phyloP scores from a whole-genome alignment of 2,113 vertebrate species.

The Penelope pileata region DNA sequence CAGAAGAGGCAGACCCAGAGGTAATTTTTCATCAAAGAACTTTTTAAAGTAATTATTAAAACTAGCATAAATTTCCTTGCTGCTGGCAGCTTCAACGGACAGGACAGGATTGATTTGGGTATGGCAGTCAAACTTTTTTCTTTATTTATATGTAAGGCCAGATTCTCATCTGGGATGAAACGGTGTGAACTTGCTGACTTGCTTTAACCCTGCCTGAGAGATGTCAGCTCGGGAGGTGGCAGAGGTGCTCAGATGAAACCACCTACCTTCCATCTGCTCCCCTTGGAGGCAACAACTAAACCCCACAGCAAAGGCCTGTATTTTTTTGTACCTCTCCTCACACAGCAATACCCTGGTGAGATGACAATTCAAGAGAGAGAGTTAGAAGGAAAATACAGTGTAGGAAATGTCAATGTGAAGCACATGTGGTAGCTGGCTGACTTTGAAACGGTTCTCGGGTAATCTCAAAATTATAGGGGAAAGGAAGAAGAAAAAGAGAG shows the following conservation, averaged over 20 bases:
- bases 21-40: constrained; percentile 51
- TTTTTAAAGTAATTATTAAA: constrained; percentile 48
- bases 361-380: not conserved
- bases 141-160: not conserved
- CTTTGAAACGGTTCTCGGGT: not conserved
- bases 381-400: not conserved
- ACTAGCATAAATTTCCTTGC: not conserved
- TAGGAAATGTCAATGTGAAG: not conserved
- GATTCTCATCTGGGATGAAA: not conserved
- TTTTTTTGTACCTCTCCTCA: not conserved
- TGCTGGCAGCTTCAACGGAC: constrained; percentile 10
- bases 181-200: not conserved
- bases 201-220: not conserved
- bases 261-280: not conserved
- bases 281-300: not conserved
- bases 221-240: not conserved
- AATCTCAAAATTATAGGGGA: not conserved
- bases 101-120: constrained; percentile 5
- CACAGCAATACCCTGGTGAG: not conserved
- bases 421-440: not conserved
- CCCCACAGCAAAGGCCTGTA: not conserved
- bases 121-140: not conserved
- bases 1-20: constrained; percentile 12
- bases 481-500: not conserved
- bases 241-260: not conserved